A percentile compares a stretch with the other conserved stretches of the same genome.
Conservation (phyloP, 2,113 vertebrate species). For the Paracanthobrama guichenoti region DNA sequence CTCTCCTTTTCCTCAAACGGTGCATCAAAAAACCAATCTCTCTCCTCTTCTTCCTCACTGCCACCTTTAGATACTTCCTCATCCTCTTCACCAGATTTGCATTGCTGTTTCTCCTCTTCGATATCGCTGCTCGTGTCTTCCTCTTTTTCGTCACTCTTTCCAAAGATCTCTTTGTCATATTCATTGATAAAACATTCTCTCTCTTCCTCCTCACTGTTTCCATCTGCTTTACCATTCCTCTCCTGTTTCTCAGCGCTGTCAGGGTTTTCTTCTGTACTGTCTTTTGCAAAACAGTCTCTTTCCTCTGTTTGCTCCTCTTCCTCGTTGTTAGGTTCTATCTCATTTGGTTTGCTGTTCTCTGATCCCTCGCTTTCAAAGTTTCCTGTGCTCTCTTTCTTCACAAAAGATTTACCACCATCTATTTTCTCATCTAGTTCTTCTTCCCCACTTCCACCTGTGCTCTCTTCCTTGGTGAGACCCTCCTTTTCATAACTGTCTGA, state of each 20-base stretch:
- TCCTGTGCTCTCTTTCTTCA: background rate
- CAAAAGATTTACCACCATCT: background rate
- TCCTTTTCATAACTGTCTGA: background rate
- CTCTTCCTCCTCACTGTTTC: background rate
- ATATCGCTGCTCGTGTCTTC: background rate
- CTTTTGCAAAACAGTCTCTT: background rate
- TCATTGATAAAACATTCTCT: background rate
- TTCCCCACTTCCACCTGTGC: background rate
- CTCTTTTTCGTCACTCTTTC: background rate
- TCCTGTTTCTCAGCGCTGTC: background rate
- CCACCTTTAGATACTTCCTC: background rate
- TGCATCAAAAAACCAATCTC: background rate
- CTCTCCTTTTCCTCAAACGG: background rate
- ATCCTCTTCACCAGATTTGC: background rate
- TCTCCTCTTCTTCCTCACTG: background rate
- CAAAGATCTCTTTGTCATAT: background rate
- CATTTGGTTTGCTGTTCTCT: background rate
- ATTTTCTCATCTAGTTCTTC: background rate
- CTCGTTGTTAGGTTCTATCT: background rate
- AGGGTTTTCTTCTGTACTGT: constrained; percentile 7
- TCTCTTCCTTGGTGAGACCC: background rate
- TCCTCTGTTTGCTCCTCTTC: background rate
- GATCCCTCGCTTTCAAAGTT: background rate
- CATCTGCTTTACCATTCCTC: background rate
- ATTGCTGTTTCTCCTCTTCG: background rate